Evolutionary conservation across 2,888 invertebrate genomes (phyloP).

Genomic region (Lasioglossum morio): DNA sequence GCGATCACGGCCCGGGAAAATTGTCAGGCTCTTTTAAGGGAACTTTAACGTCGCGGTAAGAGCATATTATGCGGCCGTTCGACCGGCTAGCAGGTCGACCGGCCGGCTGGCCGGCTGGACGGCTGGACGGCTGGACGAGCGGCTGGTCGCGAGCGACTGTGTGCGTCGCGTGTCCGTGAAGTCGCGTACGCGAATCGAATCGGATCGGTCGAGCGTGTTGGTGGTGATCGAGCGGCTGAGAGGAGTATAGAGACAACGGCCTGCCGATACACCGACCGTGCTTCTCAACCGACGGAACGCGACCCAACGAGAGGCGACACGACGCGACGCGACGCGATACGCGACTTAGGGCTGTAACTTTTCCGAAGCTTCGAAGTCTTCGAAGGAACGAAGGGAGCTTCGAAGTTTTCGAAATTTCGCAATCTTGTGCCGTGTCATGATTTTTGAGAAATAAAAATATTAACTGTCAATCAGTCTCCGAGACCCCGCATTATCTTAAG

Average conservation of each 20-base stretch:
- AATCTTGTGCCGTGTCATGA: too few relatives aligned
- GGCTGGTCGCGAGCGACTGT: slow-evolving; percentile 11
- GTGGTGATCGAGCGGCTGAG: slow-evolving; percentile 68
- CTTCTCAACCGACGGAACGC: slow-evolving; percentile 53
- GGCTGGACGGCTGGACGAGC: slow-evolving; percentile 20
- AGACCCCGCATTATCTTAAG: too few relatives aligned
- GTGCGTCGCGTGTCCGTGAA: neutral
- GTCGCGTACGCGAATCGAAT: slow-evolving; percentile 38
- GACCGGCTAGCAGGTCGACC: slow-evolving; percentile 12
- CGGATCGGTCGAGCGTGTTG: slow-evolving; percentile 54
- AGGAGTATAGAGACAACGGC: slow-evolving; percentile 70
- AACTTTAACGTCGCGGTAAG: slow-evolving; percentile 21
- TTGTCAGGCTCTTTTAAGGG: slow-evolving; percentile 14
- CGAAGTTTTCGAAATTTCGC: too few relatives aligned
- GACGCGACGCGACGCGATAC: neutral
- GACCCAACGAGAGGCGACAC: neutral
- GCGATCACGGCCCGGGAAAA: neutral
- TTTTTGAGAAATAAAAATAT: too few relatives aligned
- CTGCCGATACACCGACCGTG: slow-evolving; percentile 65
- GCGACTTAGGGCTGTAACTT: too few relatives aligned
- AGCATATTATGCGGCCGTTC: slow-evolving; percentile 47
- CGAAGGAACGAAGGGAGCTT: too few relatives aligned
- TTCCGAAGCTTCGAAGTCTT: too few relatives aligned
- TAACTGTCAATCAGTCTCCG: too few relatives aligned
- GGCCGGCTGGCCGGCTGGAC: slow-evolving; percentile 16